phyloP scores from a whole-genome alignment of 2,113 vertebrate genomes.

The Cyphomyrus discorhynchus region DNA sequence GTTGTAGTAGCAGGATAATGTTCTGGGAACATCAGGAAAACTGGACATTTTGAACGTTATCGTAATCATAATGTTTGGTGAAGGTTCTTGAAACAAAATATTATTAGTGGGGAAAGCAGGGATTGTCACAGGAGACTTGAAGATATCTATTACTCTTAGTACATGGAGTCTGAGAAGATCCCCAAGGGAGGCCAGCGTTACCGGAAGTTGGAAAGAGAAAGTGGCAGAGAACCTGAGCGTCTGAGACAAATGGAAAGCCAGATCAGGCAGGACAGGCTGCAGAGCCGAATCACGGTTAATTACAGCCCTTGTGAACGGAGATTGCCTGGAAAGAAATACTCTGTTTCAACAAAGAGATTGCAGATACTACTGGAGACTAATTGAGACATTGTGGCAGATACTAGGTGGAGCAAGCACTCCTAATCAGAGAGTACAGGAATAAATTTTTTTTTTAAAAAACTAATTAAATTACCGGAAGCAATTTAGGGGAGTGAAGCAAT shows the following conservation, averaged over 20 bases:
- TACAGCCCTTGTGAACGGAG: slow-evolving; percentile 41
- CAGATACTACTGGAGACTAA: background rate
- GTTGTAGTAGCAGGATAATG: background rate
- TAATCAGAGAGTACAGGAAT: background rate
- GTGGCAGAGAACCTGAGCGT: background rate
- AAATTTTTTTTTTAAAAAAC: too few relatives aligned
- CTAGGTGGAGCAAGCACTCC: background rate
- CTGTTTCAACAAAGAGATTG: background rate
- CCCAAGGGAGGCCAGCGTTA: background rate
- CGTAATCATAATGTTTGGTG: background rate
- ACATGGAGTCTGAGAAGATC: background rate
- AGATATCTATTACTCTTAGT: rapidly evolving
- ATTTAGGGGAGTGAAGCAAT: background rate
- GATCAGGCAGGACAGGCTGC: slow-evolving; percentile 38
- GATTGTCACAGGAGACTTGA: background rate
- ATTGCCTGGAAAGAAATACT: slow-evolving; percentile 10
- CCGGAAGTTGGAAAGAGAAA: background rate
- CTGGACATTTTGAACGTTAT: background rate
- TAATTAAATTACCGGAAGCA: background rate
- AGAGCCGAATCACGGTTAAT: slow-evolving; percentile 36
- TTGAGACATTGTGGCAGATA: background rate
- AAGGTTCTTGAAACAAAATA: background rate
- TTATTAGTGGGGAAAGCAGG: background rate
- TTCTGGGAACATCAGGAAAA: background rate
- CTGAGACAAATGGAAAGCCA: slow-evolving; percentile 42